Evolutionary conservation across 2,888 invertebrate species (phyloP), one percentile per base, ranked within the genome.

Genomic region (Hoplodrina ambigua): DNA sequence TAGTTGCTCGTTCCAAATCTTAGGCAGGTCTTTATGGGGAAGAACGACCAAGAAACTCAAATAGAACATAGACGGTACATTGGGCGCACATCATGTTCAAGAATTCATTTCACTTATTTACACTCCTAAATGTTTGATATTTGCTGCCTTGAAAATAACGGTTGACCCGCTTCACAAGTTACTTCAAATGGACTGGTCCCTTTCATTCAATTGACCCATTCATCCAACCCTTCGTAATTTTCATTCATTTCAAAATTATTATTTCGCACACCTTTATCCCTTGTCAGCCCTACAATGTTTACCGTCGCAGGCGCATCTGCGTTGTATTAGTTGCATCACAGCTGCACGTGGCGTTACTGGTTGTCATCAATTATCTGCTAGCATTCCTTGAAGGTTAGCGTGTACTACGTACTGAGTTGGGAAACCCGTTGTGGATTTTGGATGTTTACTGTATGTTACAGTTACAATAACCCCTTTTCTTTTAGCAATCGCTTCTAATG

Each of bases 261-360:
- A 56, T 50, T 64, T 59, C 11, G 50, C 41, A 49, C 37, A 41
- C 7, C 56, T 50, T 44, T 56, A 7, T 0, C 0, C 13, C 1
- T 58, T 37, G 67, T n/a, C 71, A 80, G 33, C 82, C 79, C 72
- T 79, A 71, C 50, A 75, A 58, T 83, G 78, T 84, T 85, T 84
- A 77, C 78, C 65, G 67, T 67, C 62, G 65, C 72, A 58, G 30
- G 66, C 82, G 82, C 87, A 89, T 88, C 86, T 89, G 87, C 85
- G 76, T 83, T 86, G 75, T 74, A 85, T 88, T 80, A 78, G 73
- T 75, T 82, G 80, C 85, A 84, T 87, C 80, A 82, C 55, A 65
- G 70, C 75, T 72, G 74, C 86, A 89, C 85, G 86, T 87, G 88
- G 78, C 68, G 63, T 74, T 80, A 82, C 84, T 80, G 78, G 82